phyloP scores from a whole-genome alignment of 1,140 invertebrate species.

The Matsumurasca onukii region DNA sequence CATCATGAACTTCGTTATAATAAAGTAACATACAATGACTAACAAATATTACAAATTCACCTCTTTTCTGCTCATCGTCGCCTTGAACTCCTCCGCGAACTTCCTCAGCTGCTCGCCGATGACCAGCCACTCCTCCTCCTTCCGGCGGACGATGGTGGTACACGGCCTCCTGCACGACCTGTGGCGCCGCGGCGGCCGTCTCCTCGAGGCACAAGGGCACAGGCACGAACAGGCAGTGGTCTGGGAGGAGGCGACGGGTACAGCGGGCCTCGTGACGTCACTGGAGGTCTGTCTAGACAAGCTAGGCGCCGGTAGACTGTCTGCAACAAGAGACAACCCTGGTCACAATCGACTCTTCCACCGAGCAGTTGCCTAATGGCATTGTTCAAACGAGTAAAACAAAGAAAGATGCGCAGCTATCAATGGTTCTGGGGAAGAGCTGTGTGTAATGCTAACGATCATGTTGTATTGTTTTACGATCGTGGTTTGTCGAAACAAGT shows the following conservation, averaged over 20 bases:
- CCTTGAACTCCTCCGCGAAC: conserved; percentile 42
- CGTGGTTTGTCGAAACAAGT: no score
- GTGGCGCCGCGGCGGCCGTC: not conserved
- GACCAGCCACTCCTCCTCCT: conserved; percentile 43
- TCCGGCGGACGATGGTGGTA: not conserved
- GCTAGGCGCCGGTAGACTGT: conserved; percentile 20
- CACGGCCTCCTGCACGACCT: not conserved
- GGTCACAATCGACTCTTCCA: no score
- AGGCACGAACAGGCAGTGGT: not conserved
- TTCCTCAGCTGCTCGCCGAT: conserved; percentile 43
- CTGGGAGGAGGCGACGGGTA: not conserved
- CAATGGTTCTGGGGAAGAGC: no score
- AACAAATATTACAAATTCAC: conserved; percentile 3
- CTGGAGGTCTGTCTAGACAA: not conserved
- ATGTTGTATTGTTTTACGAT: no score
- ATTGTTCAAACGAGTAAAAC: no score
- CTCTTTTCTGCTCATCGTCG: conserved; percentile 21
- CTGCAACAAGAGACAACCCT: conserved; percentile 9
- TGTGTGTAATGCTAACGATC: no score
- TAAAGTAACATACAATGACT: not conserved
- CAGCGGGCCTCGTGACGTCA: not conserved
- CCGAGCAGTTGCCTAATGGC: no score
- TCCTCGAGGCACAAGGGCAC: not conserved
- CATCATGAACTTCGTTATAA: no score
- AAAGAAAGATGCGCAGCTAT: no score